A percentile compares a stretch with the other conserved stretches of the same genome.
These are phyloP conservation scores for Lycopodina hypogea DNA, from an alignment of 37 sponge, comb jelly and placozoan species.

Conservation along the genomic window DNA sequence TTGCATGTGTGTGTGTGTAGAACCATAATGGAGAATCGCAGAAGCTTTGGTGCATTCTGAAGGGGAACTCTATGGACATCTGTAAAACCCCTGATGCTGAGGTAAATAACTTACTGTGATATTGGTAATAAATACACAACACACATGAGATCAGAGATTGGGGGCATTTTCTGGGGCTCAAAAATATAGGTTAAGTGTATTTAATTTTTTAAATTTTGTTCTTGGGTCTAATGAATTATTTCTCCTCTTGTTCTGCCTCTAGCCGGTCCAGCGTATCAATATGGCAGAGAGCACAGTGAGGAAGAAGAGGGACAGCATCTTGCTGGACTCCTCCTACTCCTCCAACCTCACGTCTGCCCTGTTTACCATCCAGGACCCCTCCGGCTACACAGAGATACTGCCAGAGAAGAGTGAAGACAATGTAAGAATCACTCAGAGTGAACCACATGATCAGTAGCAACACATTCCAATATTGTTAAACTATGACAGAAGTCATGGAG, in stretches of 20 bases:
- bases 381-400: not conserved
- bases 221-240: no score
- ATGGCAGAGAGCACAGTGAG: constrained; percentile 5
- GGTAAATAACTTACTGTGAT: not conserved
- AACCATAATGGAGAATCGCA: constrained; percentile 6
- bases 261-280: constrained; percentile 24
- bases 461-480: no score
- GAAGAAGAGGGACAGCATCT: constrained; percentile 29
- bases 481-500: no score
- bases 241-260: not conserved
- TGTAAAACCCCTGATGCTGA: not conserved
- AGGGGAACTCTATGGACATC: not conserved
- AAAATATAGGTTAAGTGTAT: no score
- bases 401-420: constrained; percentile 17
- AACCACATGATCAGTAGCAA: not conserved
- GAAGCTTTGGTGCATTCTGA: constrained; percentile 36
- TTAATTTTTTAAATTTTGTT: not conserved
- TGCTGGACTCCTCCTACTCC: constrained; percentile 20
- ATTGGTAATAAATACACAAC: no score
- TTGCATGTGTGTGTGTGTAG: no score
- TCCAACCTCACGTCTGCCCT: constrained; percentile 21
- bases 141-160: no score
- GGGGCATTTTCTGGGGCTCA: no score
- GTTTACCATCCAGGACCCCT: constrained; percentile 5
- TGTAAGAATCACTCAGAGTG: no score